Percentiles rank a stretch among this genome's conserved stretches.
phyloP scores from a whole-genome alignment of 2,888 invertebrate species.

The Sesia bembeciformis region DNA sequence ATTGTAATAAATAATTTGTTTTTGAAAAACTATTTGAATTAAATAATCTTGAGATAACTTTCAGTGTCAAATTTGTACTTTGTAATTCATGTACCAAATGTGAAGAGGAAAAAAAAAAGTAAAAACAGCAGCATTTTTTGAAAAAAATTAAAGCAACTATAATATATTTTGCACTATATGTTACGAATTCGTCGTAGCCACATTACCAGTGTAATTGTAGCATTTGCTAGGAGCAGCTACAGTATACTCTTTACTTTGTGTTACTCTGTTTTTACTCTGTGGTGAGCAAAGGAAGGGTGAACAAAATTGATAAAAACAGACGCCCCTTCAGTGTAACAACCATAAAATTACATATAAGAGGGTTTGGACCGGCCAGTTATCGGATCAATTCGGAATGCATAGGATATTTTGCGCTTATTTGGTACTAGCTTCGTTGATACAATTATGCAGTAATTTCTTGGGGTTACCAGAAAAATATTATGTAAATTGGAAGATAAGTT shows the following conservation, averaged over 20 bases:
- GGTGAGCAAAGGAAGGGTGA: slow-evolving; percentile 17
- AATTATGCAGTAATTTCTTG: slow-evolving; percentile 30
- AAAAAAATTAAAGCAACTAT: too few relatives aligned
- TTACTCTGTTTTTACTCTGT: too few relatives aligned
- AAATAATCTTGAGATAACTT: slow-evolving; percentile 1
- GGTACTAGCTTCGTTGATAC: slow-evolving; percentile 25
- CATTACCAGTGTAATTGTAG: too few relatives aligned
- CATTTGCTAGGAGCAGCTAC: too few relatives aligned
- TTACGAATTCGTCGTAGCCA: too few relatives aligned
- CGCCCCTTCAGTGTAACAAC: slow-evolving; percentile 33
- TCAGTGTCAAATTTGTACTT: not conserved
- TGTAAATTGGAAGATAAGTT: not conserved
- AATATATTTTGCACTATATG: too few relatives aligned
- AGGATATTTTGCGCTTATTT: slow-evolving; percentile 45
- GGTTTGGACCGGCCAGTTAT: slow-evolving; percentile 41
- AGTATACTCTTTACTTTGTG: too few relatives aligned
- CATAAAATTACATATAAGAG: slow-evolving; percentile 49
- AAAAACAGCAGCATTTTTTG: too few relatives aligned
- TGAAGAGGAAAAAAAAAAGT: too few relatives aligned
- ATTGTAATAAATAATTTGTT: too few relatives aligned
- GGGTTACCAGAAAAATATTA: slow-evolving; percentile 7
- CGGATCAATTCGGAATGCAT: slow-evolving; percentile 57
- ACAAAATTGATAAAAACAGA: slow-evolving; percentile 29
- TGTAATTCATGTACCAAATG: too few relatives aligned
- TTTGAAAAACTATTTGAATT: too few relatives aligned